phyloP scores from a whole-genome alignment of 2,113 vertebrate genomes.

The Ceratotherium simum region DNA sequence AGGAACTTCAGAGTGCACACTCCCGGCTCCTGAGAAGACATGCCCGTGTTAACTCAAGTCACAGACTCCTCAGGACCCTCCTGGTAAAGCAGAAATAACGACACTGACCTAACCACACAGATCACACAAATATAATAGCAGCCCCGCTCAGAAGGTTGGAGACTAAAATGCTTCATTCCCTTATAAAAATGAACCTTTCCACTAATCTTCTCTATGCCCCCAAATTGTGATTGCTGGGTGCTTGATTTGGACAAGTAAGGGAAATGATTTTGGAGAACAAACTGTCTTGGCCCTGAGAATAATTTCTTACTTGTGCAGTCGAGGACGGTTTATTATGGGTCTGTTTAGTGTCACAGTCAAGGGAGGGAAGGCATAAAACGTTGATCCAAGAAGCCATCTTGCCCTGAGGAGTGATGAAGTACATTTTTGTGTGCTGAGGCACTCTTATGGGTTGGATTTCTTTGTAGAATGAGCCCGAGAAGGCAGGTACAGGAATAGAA shows the following conservation, averaged over 20 bases:
- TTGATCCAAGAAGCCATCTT: slow-evolving; percentile 84
- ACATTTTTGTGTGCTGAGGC: slow-evolving; percentile 83
- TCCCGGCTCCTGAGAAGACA: neutral
- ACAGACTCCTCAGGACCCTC: neutral
- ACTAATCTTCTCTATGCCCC: neutral
- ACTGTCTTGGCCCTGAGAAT: slow-evolving; percentile 69
- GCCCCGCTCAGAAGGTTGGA: neutral
- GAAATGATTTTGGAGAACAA: slow-evolving; percentile 63
- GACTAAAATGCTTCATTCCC: neutral
- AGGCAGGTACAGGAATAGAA: slow-evolving; percentile 78
- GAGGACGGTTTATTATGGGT: slow-evolving; percentile 74
- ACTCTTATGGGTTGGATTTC: slow-evolving; percentile 57
- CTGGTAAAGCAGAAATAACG: neutral
- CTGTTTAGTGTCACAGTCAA: slow-evolving; percentile 80
- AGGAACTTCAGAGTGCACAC: neutral
- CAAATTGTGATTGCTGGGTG: slow-evolving; percentile 28
- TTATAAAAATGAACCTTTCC: neutral
- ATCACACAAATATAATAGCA: neutral
- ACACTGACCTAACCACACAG: neutral
- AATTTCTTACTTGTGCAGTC: slow-evolving; percentile 69
- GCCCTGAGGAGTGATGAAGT: slow-evolving; percentile 77
- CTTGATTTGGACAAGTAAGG: slow-evolving; percentile 48
- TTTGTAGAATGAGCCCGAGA: slow-evolving; percentile 54
- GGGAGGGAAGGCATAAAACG: slow-evolving; percentile 75
- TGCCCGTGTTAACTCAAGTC: neutral